phyloP scores from a whole-genome alignment of 2,797 vertebrate species.

The Kryptolebias ocellatus region DNA sequence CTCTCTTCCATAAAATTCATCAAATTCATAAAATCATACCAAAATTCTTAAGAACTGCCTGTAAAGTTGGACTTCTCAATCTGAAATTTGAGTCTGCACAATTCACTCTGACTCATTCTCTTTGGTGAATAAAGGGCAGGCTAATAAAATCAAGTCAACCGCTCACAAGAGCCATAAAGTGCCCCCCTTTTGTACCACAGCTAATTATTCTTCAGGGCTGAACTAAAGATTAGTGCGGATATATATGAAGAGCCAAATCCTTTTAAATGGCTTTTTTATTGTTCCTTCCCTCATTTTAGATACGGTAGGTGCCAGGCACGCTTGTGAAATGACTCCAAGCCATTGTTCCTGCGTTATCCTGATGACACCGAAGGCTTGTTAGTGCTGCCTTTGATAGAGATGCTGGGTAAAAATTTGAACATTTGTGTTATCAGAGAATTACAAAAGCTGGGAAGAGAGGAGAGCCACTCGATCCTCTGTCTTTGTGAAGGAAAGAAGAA shows the following conservation, averaged over 20 bases:
- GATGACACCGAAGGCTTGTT: slow-evolving; percentile 72
- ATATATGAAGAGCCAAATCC: slow-evolving; percentile 76
- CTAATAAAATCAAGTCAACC: slow-evolving; percentile 75
- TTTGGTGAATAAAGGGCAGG: slow-evolving; percentile 59
- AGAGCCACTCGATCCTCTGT: slow-evolving; percentile 63
- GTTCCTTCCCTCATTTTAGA: slow-evolving; percentile 73
- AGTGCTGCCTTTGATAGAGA: slow-evolving; percentile 75
- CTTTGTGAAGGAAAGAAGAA: slow-evolving; percentile 46
- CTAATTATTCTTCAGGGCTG: slow-evolving; percentile 76
- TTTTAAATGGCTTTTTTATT: slow-evolving; percentile 79
- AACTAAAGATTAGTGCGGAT: slow-evolving; percentile 76
- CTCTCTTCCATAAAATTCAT: neutral
- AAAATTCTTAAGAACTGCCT: slow-evolving; percentile 2
- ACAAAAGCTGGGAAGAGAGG: slow-evolving; percentile 60
- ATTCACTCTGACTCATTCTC: slow-evolving; percentile 52
- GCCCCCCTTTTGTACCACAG: slow-evolving; percentile 69
- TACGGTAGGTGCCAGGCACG: slow-evolving; percentile 56
- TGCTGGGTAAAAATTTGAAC: slow-evolving; percentile 61
- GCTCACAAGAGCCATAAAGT: slow-evolving; percentile 64
- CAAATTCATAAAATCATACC: slow-evolving; percentile 10
- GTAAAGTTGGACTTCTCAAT: slow-evolving; percentile 30
- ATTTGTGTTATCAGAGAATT: slow-evolving; percentile 75
- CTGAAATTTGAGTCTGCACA: slow-evolving; percentile 40
- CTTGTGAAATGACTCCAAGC: slow-evolving; percentile 75
- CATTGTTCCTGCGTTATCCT: slow-evolving; percentile 77